These are phyloP conservation scores for Trichogramma evanescens DNA, from an alignment of 2,888 invertebrate species.

Conservation along the genomic window DNA sequence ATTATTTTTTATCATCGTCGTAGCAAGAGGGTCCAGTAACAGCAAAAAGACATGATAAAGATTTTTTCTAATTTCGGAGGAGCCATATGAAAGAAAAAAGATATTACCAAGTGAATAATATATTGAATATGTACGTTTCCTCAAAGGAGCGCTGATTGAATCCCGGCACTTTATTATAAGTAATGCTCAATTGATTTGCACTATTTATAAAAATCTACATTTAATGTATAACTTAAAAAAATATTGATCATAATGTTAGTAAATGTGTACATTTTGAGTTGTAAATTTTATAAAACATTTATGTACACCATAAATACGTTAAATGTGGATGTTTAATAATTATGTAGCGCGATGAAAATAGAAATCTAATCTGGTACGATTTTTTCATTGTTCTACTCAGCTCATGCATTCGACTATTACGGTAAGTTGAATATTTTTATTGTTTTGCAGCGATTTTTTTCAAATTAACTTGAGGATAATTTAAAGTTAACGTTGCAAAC, in stretches of 20 bases:
- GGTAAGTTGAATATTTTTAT: slow-evolving; percentile 85
- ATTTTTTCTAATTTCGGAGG: slow-evolving; percentile 16
- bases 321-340: slow-evolving; percentile 16
- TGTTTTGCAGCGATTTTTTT: slow-evolving; percentile 26
- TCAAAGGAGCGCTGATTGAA: slow-evolving; percentile 32
- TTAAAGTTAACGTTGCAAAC: background rate
- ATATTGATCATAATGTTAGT: no score
- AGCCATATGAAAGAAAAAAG: slow-evolving; percentile 5
- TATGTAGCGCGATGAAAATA: slow-evolving; percentile 21
- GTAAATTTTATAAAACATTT: no score
- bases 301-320: slow-evolving; percentile 6
- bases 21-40: slow-evolving; percentile 21
- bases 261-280: no score
- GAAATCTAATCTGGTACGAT: slow-evolving; percentile 44
- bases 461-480: background rate
- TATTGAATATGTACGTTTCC: slow-evolving; percentile 47
- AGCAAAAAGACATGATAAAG: slow-evolving; percentile 14
- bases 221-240: slow-evolving; percentile 9
- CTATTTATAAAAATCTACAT: slow-evolving; percentile 19
- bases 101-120: slow-evolving; percentile 8
- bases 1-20: slow-evolving; percentile 17
- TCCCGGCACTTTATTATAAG: slow-evolving; percentile 25
- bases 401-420: slow-evolving; percentile 98
- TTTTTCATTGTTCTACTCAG: slow-evolving; percentile 53
- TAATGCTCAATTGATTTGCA: slow-evolving; percentile 18